phyloP scores from a whole-genome alignment of 2,888 invertebrate species.

The Hemicrepidius hirtus region DNA sequence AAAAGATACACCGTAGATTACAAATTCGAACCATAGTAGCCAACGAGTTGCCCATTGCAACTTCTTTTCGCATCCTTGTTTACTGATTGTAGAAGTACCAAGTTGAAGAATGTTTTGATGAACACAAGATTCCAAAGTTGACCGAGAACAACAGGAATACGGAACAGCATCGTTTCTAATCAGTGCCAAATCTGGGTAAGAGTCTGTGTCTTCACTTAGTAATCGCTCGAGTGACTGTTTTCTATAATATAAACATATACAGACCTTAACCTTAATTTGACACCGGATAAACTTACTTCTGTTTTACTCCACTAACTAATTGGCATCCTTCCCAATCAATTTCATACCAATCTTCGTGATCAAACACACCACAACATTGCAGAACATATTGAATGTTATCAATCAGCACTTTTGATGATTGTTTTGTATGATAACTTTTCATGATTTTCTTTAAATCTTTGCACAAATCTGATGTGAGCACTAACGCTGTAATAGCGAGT shows the following conservation, averaged over 20 bases:
- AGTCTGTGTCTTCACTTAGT: conserved; percentile 52
- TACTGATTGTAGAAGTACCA: conserved; percentile 59
- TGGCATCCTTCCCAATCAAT: conserved; percentile 52
- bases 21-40: conserved; percentile 56
- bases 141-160: conserved; percentile 61
- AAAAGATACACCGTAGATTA: conserved; percentile 54
- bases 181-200: conserved; percentile 52
- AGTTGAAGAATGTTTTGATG: conserved; percentile 58
- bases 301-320: neutral
- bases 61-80: conserved; percentile 56
- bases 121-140: conserved; percentile 53
- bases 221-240: conserved; percentile 32
- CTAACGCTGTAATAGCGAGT: conserved; percentile 45
- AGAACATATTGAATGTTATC: conserved; percentile 62
- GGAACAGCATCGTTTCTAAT: conserved; percentile 56
- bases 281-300: too few species aligned
- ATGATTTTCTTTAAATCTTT: conserved; percentile 51
- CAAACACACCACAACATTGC: conserved; percentile 62
- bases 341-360: conserved; percentile 60
- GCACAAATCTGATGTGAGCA: conserved; percentile 12
- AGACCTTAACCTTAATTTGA: too few species aligned
- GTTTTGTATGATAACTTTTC: conserved; percentile 51
- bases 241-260: conserved; percentile 14
- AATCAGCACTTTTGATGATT: conserved; percentile 57
- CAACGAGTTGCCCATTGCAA: conserved; percentile 52